Percentiles rank a stretch among this genome's conserved stretches.
phyloP scores from a whole-genome alignment of 2,113 vertebrate species.

The Vimba vimba region DNA sequence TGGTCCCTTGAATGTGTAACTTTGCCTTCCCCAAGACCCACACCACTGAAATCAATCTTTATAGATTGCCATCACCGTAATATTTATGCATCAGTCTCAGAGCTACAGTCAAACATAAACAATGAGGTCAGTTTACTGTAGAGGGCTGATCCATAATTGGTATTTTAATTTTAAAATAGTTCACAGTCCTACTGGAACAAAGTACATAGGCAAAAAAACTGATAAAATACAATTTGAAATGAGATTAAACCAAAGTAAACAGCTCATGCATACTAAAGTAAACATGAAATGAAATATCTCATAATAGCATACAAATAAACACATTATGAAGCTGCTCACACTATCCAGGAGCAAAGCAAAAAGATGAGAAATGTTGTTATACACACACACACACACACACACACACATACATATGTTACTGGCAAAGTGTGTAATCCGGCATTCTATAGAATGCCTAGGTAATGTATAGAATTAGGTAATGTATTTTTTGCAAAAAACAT shows the following conservation, averaged over 20 bases:
- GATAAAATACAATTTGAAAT: background rate
- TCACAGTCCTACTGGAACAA: background rate
- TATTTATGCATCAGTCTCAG: conserved; percentile 48
- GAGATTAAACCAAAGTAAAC: background rate
- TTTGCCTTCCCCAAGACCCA: background rate
- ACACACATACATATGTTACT: no score
- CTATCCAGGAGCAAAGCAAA: background rate
- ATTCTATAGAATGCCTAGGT: no score
- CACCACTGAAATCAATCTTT: conserved; percentile 40
- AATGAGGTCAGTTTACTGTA: conserved; percentile 2
- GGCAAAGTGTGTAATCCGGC: no score
- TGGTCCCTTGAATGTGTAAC: conserved; percentile 15
- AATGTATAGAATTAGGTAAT: no score
- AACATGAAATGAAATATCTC: conserved; percentile 10
- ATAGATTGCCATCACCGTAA: conserved; percentile 43
- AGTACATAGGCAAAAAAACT: background rate
- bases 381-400: no score
- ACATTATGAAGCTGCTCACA: background rate
- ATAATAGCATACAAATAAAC: conserved; percentile 22
- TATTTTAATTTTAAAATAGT: background rate
- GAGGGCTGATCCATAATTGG: background rate
- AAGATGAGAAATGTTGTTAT: background rate
- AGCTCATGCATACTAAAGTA: background rate
- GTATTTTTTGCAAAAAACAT: no score
- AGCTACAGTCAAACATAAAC: conserved; percentile 33